Base-by-base conservation (phyloP, 2,113 vertebrate genomes). In the Trematocara macrostoma region DNA sequence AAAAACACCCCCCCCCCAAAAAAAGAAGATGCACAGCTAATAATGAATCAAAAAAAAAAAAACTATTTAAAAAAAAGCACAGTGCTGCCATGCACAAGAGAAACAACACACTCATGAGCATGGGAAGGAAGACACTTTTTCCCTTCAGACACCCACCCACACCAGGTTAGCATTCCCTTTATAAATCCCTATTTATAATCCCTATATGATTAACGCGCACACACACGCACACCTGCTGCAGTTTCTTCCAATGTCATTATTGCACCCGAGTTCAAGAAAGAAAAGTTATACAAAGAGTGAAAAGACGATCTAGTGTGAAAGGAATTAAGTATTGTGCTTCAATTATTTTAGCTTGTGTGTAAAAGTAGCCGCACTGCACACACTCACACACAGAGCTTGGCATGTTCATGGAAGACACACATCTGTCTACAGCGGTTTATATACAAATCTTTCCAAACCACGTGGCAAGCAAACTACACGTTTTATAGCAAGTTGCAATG, bases 231-330 rank as follows among this genome's bases (percentile, higher is more conserved):
- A 80, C 14, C 57, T 15, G 78, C 82, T 87, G 81, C 56, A 57
- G 56, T 81, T 89, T 85, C 69, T 89, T 85, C 69, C 74, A 81
- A 74, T 7, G 57, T 34, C 38, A 12, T 82, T 94, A 95, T 95
- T 96, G 94, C 94, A 96, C 92, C 95, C 69, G 88, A 42, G 69
- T 93, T 91, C 10, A 89, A 79, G 9, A 42, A 57, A 69, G 29
- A 47, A 85, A 79, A 76, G 42, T n/a, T 26, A 6, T n/a, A 23
- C 11, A 59, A 40, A 40, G 9, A 31, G 14, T 29, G 23, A 35
- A 80, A 18, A 88, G 26, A 89, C 11, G 57, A 81, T 74, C 71
- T 83, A 83, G 64, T 57, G 81, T 85, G 23, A 76, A 51, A 71
- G 11, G 74, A 53, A 83, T 69, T 53, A 56, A 74, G 42, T 81